These are phyloP conservation scores for Gobio occitaniae DNA, from an alignment of 2,797 vertebrate genomes.

Conservation along the genomic window DNA sequence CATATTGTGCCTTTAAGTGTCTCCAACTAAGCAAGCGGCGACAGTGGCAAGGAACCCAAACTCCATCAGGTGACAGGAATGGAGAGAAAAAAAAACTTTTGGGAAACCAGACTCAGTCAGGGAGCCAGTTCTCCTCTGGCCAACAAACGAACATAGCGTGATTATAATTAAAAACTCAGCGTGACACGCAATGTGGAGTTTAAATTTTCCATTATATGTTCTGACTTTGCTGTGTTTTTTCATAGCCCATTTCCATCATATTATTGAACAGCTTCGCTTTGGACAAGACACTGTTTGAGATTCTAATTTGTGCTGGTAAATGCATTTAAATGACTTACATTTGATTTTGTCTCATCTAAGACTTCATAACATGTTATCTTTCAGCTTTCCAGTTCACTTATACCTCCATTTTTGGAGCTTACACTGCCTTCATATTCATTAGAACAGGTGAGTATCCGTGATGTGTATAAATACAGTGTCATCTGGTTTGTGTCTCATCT, in stretches of 20 bases:
- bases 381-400: constrained; percentile 84
- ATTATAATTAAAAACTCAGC: not conserved
- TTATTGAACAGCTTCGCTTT: constrained; percentile 79
- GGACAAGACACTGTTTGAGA: constrained; percentile 69
- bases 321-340: not conserved
- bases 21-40: not conserved
- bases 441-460: constrained; percentile 74
- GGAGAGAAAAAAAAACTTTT: not conserved
- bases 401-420: constrained; percentile 82
- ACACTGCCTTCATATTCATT: constrained; percentile 83
- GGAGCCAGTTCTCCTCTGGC: not conserved
- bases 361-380: constrained; percentile 27
- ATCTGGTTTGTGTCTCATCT: not conserved
- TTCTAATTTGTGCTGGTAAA: constrained; percentile 61
- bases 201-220: constrained; percentile 13
- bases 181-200: not conserved
- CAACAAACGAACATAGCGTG: not conserved
- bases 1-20: not conserved
- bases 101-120: not conserved
- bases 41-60: not conserved
- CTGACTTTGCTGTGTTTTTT: constrained; percentile 9
- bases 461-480: not conserved
- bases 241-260: constrained; percentile 82
- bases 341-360: not conserved
- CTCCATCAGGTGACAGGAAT: not conserved